Base-by-base conservation (phyloP, 1,140 invertebrate species). In the Ectropis grisescens region DNA sequence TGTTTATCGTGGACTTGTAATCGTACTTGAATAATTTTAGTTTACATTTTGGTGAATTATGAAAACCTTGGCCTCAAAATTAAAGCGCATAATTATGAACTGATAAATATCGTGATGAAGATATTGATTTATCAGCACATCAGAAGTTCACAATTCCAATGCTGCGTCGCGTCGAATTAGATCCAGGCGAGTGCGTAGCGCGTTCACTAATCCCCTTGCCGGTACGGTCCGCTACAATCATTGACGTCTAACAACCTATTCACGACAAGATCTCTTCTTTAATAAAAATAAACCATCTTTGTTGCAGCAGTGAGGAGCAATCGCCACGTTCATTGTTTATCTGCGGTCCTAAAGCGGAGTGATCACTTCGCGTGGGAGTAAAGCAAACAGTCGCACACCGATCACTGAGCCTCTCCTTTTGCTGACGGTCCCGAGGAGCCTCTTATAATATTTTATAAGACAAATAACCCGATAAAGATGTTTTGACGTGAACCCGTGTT, bases 391-490 rank as follows among this genome's bases (percentile, higher is more conserved):
- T 74, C 69, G 70, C 67, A 60, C 64, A 61, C 64, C 50, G 56
- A 76, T 76, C 67, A 69, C 64, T 65, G 62, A 62, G 24, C 24
- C 59, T 75, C 70, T 67, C 71, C 68, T 76, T 76, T 75, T 74
- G 75, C 75, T 78, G 72, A 78, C 69, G 72, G 57, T 75, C 59
- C 72, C 61, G 58, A 70, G 70, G 68, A 69, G 70, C 64, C 72
- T 72, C 76, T 81, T 66, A 81, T 81, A 78, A 78, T 81, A 81
- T 81, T 81, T 76, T 78, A 81, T 78, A 81, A 81, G 76, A 81
- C 76, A 81, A 81, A 81, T 81, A 81, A 81, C 71, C 66, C 67
- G 76, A 81, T 81, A 81, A 81, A 81, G 76, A 81, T 78, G 76
- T 81, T 81, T 75, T 81, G 76, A 81, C 76, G 70, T 78, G 76